Percentiles rank a stretch among this genome's conserved stretches.
These are phyloP conservation scores for Nothoprocta perdicaria DNA, from an alignment of 2,113 vertebrate species.

Conservation along the genomic window DNA sequence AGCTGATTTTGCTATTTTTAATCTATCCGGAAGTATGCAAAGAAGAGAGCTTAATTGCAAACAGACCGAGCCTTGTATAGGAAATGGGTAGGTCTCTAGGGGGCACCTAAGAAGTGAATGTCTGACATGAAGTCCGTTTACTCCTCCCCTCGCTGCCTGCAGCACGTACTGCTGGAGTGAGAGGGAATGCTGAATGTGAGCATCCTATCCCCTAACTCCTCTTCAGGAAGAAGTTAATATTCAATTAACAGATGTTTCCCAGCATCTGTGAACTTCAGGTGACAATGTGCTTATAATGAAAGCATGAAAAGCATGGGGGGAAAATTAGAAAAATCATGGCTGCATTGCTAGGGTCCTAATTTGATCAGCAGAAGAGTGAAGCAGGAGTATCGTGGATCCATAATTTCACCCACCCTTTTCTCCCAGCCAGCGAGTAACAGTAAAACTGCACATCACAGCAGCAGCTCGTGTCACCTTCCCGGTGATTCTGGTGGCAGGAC, in stretches of 20 bases:
- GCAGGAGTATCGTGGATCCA: neutral
- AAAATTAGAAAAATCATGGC: slow-evolving; percentile 17
- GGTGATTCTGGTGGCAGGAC: neutral
- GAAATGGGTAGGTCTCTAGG: slow-evolving; percentile 72
- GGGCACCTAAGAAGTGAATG: slow-evolving; percentile 76
- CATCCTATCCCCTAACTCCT: slow-evolving; percentile 56
- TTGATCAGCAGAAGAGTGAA: neutral
- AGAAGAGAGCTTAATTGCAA: slow-evolving; percentile 80
- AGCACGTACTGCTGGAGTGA: slow-evolving; percentile 53
- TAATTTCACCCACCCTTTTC: slow-evolving; percentile 43
- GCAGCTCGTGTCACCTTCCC: neutral
- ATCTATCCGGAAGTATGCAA: slow-evolving; percentile 80
- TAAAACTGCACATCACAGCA: neutral
- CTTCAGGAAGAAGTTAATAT: neutral
- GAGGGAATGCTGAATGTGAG: slow-evolving; percentile 45
- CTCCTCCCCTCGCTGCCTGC: slow-evolving; percentile 48
- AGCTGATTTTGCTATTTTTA: slow-evolving; percentile 82
- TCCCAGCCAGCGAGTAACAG: neutral
- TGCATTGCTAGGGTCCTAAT: neutral
- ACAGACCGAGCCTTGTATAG: slow-evolving; percentile 82
- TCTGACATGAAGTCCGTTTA: slow-evolving; percentile 74
- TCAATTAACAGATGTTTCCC: slow-evolving; percentile 61
- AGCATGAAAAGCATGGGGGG: slow-evolving; percentile 23
- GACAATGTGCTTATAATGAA: slow-evolving; percentile 24
- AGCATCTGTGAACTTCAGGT: slow-evolving; percentile 34